A percentile compares a stretch with the other conserved stretches of the same genome.
phyloP scores from a whole-genome alignment of 2,888 invertebrate species.

The Drosophila suboccidentalis region DNA sequence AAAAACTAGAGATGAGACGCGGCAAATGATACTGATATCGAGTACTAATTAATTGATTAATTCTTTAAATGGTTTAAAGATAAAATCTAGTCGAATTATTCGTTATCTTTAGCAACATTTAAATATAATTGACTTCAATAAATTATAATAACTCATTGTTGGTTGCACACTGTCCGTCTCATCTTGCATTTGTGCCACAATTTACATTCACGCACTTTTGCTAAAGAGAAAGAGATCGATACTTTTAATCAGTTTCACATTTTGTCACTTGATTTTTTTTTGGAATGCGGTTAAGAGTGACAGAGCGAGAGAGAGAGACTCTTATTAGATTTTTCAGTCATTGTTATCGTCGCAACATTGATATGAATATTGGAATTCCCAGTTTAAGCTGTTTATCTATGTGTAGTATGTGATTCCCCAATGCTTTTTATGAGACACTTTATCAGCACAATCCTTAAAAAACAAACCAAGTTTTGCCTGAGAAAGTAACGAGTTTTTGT shows the following conservation, averaged over 20 bases:
- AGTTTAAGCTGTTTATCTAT: constrained; percentile 11
- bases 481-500: too few relatives aligned
- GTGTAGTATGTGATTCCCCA: constrained; percentile 7
- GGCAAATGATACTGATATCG: background rate
- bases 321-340: constrained; percentile 26
- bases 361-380: constrained; percentile 29
- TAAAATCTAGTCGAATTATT: background rate
- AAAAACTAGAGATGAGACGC: background rate
- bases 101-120: too few relatives aligned
- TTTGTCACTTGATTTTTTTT: constrained; percentile 10
- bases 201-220: constrained; percentile 27
- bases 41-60: background rate
- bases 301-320: background rate
- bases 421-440: background rate
- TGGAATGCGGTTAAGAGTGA: background rate
- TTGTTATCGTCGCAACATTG: constrained; percentile 23
- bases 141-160: background rate
- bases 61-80: background rate
- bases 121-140: background rate
- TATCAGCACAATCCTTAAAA: constrained; percentile 5
- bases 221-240: constrained; percentile 2
- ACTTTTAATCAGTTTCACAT: constrained; percentile 24
- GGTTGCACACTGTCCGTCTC: background rate
- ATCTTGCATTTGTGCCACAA: background rate
- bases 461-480: background rate